Evolutionary conservation across 1,140 invertebrate species (phyloP).

Genomic region (Caenorhabditis briggsae): DNA sequence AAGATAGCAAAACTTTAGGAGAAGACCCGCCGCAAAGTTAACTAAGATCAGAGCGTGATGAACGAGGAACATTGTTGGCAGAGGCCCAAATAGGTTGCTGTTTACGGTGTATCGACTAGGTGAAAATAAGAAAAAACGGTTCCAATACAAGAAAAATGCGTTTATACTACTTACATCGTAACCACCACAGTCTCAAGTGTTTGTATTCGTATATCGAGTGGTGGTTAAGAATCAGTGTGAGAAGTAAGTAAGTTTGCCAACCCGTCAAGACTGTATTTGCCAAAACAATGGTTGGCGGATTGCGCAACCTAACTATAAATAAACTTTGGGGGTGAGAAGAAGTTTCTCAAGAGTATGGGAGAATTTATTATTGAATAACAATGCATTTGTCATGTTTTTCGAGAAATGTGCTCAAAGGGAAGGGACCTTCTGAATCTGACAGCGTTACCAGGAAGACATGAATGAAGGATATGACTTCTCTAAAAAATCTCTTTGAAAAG

Average conservation of each 20-base stretch:
- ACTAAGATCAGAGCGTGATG: slow-evolving; percentile 20
- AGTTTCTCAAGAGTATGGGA: slow-evolving; percentile 2
- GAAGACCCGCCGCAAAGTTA: slow-evolving; percentile 14
- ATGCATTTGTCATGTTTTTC: slow-evolving; percentile 40
- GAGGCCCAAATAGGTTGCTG: neutral
- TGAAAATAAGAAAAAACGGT: neutral
- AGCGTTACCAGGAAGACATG: neutral
- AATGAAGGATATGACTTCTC: neutral
- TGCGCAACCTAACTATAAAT: slow-evolving; percentile 52
- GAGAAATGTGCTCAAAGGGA: no score
- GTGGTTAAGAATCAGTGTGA: neutral
- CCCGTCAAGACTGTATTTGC: slow-evolving; percentile 53
- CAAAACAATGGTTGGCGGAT: slow-evolving; percentile 39
- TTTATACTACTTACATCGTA: slow-evolving; percentile 23
- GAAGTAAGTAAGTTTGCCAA: slow-evolving; percentile 22
- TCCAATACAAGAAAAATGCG: slow-evolving; percentile 4
- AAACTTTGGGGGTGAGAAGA: neutral
- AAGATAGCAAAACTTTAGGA: neutral
- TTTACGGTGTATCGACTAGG: neutral
- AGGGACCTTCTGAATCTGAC: slow-evolving; percentile 17
- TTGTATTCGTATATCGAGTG: slow-evolving; percentile 26
- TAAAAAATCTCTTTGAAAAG: no score
- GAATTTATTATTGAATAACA: neutral
- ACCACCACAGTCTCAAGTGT: slow-evolving; percentile 21
- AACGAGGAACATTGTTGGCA: slow-evolving; percentile 32